Evolutionary conservation across 1,140 invertebrate genomes (phyloP).

Genomic region (Leptoteleia sp.): DNA sequence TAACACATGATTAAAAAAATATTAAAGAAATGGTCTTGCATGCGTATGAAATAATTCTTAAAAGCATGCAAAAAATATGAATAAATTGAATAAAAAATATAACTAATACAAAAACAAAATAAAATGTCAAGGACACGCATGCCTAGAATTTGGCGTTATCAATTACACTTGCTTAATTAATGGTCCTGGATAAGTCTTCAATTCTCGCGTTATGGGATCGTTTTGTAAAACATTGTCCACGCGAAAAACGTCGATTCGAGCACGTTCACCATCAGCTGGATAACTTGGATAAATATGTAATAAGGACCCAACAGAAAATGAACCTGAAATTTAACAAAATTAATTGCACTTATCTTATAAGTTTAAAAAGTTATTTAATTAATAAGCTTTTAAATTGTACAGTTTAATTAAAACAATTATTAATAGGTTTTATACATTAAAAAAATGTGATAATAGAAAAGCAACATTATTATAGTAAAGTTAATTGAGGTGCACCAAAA

Average conservation of each 20-base stretch:
- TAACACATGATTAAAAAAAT: too few relatives aligned
- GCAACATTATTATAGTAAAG: neutral
- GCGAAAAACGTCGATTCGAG: conserved; percentile 86
- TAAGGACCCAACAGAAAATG: conserved; percentile 86
- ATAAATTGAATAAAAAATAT: conserved; percentile 1
- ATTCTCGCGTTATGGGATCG: conserved; percentile 84
- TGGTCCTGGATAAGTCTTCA: conserved; percentile 88
- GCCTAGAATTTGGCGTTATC: conserved; percentile 61
- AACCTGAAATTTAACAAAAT: conserved; percentile 72
- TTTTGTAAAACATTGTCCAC: conserved; percentile 83
- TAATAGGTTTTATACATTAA: conserved; percentile 3
- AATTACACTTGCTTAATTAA: conserved; percentile 84
- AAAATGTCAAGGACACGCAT: conserved; percentile 52
- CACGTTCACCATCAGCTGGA: conserved; percentile 88
- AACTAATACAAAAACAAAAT: conserved; percentile 23
- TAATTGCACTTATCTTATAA: too few relatives aligned
- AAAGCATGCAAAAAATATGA: neutral
- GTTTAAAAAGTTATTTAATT: too few relatives aligned
- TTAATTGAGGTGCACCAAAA: too few relatives aligned
- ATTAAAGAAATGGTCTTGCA: neutral
- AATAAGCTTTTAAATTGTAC: too few relatives aligned
- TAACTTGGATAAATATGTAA: conserved; percentile 87
- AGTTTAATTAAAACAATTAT: too few relatives aligned
- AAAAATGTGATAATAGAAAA: conserved; percentile 1
- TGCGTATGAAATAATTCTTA: conserved; percentile 1